Percentiles rank a stretch among this genome's conserved stretches.
Conservation (phyloP, 2,113 vertebrate genomes). For the Spea multiplicata region DNA sequence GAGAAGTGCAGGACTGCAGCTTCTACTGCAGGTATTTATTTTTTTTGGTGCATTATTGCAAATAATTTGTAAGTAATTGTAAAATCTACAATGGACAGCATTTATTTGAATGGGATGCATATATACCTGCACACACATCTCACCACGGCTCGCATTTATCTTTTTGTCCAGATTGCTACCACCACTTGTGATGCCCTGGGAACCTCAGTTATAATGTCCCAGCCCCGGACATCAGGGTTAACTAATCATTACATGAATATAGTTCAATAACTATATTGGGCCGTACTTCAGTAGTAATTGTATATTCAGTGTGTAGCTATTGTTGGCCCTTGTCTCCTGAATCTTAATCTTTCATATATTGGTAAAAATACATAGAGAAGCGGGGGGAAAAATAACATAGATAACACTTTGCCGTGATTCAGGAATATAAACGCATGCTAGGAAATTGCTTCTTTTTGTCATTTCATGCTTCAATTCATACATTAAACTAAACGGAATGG, state of each 20-base stretch:
- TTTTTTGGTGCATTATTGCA: no score
- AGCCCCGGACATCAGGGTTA: neutral
- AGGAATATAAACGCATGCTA: constrained; percentile 33
- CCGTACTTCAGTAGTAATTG: constrained; percentile 5
- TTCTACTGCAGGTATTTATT: no score
- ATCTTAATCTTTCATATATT: constrained; percentile 19
- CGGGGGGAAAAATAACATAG: constrained; percentile 31
- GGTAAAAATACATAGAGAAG: constrained; percentile 31
- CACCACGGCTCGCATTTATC: no score
- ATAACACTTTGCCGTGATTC: constrained; percentile 39
- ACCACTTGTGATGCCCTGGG: no score
- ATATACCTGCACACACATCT: no score
- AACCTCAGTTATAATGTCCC: neutral
- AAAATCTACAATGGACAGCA: no score
- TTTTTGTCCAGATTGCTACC: no score
- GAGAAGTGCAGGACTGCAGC: no score
- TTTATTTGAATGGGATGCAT: no score
- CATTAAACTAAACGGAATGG: constrained; percentile 46
- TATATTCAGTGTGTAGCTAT: constrained; percentile 4
- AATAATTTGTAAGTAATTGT: no score
- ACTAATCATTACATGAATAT: neutral
- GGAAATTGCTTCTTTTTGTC: constrained; percentile 43
- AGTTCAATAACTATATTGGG: neutral
- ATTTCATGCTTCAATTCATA: constrained; percentile 47
- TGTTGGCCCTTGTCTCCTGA: constrained; percentile 17